A percentile compares a stretch with the other conserved stretches of the same genome.
Evolutionary conservation across 2,797 vertebrate genomes (phyloP).

Genomic region (Danio choprae): DNA sequence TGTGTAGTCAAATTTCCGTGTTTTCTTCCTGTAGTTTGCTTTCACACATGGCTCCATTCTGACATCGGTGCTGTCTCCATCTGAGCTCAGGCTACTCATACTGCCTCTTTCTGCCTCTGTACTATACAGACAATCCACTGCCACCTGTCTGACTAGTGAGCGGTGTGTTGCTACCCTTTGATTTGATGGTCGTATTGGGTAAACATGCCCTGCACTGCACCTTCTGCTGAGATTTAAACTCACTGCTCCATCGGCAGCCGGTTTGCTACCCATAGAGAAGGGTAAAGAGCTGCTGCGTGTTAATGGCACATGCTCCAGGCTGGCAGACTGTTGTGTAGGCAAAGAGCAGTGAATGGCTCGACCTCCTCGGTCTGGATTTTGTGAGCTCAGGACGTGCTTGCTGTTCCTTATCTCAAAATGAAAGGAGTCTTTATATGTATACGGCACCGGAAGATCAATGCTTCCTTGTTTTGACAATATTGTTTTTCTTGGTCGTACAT

Average conservation of each 20-base stretch:
- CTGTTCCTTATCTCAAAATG: constrained; percentile 92
- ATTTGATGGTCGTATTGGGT: constrained; percentile 75
- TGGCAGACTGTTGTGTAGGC: constrained; percentile 84
- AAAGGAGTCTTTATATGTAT: constrained; percentile 96
- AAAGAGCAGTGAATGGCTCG: constrained; percentile 84
- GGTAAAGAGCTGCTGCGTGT: constrained; percentile 93
- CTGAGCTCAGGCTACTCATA: constrained; percentile 66
- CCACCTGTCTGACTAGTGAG: constrained; percentile 90
- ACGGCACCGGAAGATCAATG: constrained; percentile 95
- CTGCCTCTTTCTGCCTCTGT: constrained; percentile 74
- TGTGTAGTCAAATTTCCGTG: constrained; percentile 90
- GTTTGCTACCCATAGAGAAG: constrained; percentile 77
- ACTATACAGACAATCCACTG: constrained; percentile 87
- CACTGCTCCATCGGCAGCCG: constrained; percentile 63
- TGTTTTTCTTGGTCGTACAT: constrained; percentile 92
- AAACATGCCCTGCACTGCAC: constrained; percentile 71
- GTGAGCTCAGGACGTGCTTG: constrained; percentile 72
- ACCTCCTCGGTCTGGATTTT: constrained; percentile 73
- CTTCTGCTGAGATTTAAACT: constrained; percentile 67
- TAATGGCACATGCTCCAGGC: constrained; percentile 81
- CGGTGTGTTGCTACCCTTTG: constrained; percentile 84
- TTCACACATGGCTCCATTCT: constrained; percentile 72
- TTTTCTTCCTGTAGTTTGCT: constrained; percentile 81
- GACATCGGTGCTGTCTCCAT: constrained; percentile 65
- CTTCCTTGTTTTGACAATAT: constrained; percentile 94